Evolutionary conservation across 2,888 invertebrate genomes (phyloP).

Genomic region (Epinotia demarniana): DNA sequence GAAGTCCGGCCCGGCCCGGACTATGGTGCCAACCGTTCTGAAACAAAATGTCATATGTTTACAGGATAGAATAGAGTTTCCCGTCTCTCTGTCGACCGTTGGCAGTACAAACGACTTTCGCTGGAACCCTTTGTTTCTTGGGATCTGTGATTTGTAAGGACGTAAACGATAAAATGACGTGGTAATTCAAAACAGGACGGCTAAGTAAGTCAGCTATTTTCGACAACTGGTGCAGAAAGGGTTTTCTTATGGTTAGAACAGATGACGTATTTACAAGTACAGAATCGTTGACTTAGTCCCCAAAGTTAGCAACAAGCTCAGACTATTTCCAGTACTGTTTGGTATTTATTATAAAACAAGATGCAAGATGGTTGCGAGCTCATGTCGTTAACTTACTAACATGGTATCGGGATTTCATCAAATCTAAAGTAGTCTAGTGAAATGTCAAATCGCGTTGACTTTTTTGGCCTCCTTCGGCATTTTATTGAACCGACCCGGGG

Average conservation of each 20-base stretch:
- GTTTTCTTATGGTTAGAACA: neutral
- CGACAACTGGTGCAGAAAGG: neutral
- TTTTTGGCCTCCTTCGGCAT: too few species aligned
- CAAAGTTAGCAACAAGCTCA: neutral
- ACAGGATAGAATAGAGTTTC: neutral
- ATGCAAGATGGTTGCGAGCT: too few species aligned
- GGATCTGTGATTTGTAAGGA: neutral
- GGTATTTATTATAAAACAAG: too few species aligned
- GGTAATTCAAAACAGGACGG: neutral
- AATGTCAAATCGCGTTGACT: too few species aligned
- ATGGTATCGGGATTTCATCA: too few species aligned
- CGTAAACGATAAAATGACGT: neutral
- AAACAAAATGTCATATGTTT: neutral
- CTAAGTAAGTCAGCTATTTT: neutral
- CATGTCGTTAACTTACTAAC: too few species aligned
- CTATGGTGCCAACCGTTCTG: neutral
- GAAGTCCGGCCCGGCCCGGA: slow-evolving; percentile 7
- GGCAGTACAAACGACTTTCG: neutral
- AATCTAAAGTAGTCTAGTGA: too few species aligned
- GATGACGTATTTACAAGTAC: neutral
- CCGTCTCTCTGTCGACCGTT: neutral
- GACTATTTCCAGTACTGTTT: neutral
- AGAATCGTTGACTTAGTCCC: neutral
- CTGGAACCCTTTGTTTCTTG: slow-evolving; percentile 1
- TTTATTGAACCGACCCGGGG: too few species aligned